phyloP scores from a whole-genome alignment of 1,140 invertebrate genomes.

The Megathymus violae region DNA sequence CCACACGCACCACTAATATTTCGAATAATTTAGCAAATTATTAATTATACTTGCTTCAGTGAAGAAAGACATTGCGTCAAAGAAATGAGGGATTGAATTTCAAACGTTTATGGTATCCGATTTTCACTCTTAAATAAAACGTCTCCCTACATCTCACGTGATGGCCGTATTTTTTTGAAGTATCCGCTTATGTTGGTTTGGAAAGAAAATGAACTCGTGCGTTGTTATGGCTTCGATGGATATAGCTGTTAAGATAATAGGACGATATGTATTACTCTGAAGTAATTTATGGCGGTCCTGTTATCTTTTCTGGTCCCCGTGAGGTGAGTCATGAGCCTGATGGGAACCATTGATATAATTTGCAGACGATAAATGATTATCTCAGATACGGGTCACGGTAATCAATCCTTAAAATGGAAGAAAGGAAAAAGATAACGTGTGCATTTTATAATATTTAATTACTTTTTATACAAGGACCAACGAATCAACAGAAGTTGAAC shows the following conservation, averaged over 20 bases:
- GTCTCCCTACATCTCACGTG: constrained; percentile 8
- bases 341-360: constrained; percentile 29
- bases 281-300: constrained; percentile 28
- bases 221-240: constrained; percentile 25
- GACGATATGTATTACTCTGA: constrained; percentile 19
- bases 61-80: no score
- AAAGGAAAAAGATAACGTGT: no score
- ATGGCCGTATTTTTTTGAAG: constrained; percentile 28
- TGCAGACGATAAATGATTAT: constrained; percentile 21
- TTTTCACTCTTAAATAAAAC: constrained; percentile 1
- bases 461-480: no score
- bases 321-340: constrained; percentile 2
- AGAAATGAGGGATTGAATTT: no score
- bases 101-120: not conserved
- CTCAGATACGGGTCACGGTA: not conserved
- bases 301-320: constrained; percentile 31
- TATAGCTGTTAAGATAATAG: constrained; percentile 27
- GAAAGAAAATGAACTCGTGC: constrained; percentile 21
- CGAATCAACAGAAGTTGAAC: no score
- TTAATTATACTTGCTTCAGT: no score
- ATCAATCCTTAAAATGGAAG: no score
- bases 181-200: constrained; percentile 24
- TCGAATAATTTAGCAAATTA: no score
- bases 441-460: no score
- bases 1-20: no score